Evolutionary conservation across 2,797 vertebrate species (phyloP).

Genomic region (Typhlichthys eigenmanni): DNA sequence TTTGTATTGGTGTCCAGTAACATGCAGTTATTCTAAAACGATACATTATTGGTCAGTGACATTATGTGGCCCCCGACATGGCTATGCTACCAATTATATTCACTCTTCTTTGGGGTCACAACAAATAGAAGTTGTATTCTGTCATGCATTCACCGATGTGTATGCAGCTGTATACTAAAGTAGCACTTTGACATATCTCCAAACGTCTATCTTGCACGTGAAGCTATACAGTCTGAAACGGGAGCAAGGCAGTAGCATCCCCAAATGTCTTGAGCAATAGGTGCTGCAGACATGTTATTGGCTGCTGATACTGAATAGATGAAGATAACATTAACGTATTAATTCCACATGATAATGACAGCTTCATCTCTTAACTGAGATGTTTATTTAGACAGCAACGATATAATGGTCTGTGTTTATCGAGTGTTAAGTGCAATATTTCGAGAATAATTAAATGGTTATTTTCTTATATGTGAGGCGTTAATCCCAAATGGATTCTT

Average conservation of each 20-base stretch:
- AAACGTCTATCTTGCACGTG: slow-evolving; percentile 15
- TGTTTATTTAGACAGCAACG: slow-evolving; percentile 38
- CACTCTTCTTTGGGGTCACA: slow-evolving; percentile 24
- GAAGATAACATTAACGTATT: slow-evolving; percentile 10
- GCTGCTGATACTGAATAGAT: slow-evolving; percentile 4
- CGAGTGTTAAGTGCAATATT: slow-evolving; percentile 64
- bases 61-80: slow-evolving; percentile 19
- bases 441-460: slow-evolving; percentile 17
- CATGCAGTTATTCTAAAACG: slow-evolving; percentile 43
- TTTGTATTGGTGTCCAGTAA: slow-evolving; percentile 48
- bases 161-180: slow-evolving; percentile 62
- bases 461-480: slow-evolving; percentile 34
- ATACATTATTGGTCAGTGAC: slow-evolving; percentile 31
- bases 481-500: slow-evolving; percentile 25
- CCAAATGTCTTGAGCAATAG: slow-evolving; percentile 1
- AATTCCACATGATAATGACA: slow-evolving; percentile 12
- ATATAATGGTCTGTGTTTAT: slow-evolving; percentile 35
- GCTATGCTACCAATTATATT: slow-evolving; percentile 9
- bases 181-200: slow-evolving; percentile 70
- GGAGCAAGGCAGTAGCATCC: slow-evolving; percentile 8
- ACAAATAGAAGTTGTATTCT: slow-evolving; percentile 31
- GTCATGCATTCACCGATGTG: slow-evolving; percentile 35
- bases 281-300: slow-evolving; percentile 19
- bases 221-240: slow-evolving; percentile 15
- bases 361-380: slow-evolving; percentile 24